Evolutionary conservation across 1,140 invertebrate genomes (phyloP).

Genomic region (Rhopalosiphum maidis): DNA sequence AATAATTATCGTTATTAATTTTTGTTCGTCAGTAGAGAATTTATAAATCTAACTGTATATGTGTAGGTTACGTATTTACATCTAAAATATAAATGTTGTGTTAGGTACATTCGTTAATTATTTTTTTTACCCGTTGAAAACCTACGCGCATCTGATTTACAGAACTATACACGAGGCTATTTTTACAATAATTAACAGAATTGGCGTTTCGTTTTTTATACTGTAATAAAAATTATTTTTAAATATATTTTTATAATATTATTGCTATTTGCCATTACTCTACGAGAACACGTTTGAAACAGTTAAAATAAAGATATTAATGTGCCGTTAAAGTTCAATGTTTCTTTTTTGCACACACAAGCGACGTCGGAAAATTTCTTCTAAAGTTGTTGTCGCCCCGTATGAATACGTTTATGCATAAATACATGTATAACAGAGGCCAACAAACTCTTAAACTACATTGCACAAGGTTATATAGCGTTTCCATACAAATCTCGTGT

Average conservation of each 20-base stretch:
- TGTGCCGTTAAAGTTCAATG: not conserved
- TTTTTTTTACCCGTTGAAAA: not conserved
- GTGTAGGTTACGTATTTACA: not conserved
- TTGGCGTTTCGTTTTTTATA: not conserved
- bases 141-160: not conserved
- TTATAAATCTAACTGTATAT: not conserved
- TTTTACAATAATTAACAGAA: not conserved
- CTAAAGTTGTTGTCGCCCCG: not conserved
- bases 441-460: conserved; percentile 39
- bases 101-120: not conserved
- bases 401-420: not conserved
- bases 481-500: conserved; percentile 2
- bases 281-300: not conserved
- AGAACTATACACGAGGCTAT: not conserved
- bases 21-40: not conserved
- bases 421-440: not conserved
- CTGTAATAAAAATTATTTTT: not conserved
- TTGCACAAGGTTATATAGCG: not conserved
- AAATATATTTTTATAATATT: not conserved
- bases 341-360: not conserved
- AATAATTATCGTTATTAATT: conserved; percentile 10
- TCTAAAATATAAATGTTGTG: not conserved
- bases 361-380: not conserved
- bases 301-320: conserved; percentile 16
- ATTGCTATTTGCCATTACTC: not conserved